Conservation (phyloP, 92 coral and sea anemone species). For the Montipora capitata region DNA sequence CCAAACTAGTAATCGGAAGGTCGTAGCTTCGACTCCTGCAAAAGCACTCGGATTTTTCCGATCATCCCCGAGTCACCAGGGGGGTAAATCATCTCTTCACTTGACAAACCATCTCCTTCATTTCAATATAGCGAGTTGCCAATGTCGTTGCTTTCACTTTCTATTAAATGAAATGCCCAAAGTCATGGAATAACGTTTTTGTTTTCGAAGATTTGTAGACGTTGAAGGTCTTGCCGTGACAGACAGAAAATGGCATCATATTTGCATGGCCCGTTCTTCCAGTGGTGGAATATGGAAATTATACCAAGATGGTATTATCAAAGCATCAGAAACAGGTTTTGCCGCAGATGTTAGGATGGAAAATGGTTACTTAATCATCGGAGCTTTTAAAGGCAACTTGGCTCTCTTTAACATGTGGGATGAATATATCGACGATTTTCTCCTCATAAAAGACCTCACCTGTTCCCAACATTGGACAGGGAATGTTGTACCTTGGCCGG, state of each 20-base stretch:
- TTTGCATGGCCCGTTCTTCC: slow-evolving; percentile 36
- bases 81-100: too few relatives aligned
- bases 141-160: too few relatives aligned
- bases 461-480: slow-evolving; percentile 27
- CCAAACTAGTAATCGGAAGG: too few relatives aligned
- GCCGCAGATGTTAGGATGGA: not conserved
- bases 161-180: not conserved
- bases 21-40: too few relatives aligned
- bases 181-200: too few relatives aligned
- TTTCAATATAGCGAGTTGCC: too few relatives aligned
- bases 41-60: too few relatives aligned
- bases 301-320: slow-evolving; percentile 32
- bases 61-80: too few relatives aligned
- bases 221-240: not conserved
- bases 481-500: slow-evolving; percentile 55
- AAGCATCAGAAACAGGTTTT: not conserved
- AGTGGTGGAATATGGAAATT: slow-evolving; percentile 15
- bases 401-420: slow-evolving; percentile 54
- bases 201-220: too few relatives aligned
- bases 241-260: slow-evolving; percentile 22
- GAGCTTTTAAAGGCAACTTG: slow-evolving; percentile 20
- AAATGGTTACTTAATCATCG: not conserved
- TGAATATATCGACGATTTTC: not conserved
- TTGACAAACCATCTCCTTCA: too few relatives aligned
- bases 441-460: slow-evolving; percentile 12